A percentile compares a stretch with the other conserved stretches of the same genome.
Evolutionary conservation across 2,888 invertebrate genomes (phyloP).

Genomic region (Acholoe squamosa): DNA sequence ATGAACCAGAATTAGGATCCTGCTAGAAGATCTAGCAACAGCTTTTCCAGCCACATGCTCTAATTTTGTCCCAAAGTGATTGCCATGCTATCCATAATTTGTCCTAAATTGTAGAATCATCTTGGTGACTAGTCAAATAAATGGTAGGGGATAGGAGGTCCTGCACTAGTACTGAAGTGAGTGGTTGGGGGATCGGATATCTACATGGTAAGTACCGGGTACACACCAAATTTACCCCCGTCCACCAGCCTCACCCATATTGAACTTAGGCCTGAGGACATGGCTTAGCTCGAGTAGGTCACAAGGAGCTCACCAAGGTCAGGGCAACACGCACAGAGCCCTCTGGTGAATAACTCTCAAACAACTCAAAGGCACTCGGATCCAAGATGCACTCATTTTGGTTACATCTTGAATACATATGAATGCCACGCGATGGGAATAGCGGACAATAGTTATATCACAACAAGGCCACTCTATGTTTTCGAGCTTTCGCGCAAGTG

Average conservation of each 20-base stretch:
- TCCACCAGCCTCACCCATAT: neutral
- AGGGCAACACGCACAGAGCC: neutral
- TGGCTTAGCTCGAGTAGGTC: slow-evolving; percentile 2
- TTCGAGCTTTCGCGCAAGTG: too few relatives aligned
- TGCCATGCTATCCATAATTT: too few relatives aligned
- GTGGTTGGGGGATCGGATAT: slow-evolving; percentile 8
- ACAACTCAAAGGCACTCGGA: too few relatives aligned
- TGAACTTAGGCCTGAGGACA: neutral
- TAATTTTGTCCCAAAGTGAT: neutral
- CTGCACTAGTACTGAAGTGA: neutral
- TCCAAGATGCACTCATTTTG: too few relatives aligned
- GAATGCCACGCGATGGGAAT: too few relatives aligned
- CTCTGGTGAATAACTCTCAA: too few relatives aligned
- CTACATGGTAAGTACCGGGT: neutral
- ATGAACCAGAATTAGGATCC: neutral
- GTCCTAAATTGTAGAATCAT: too few relatives aligned
- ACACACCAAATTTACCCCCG: slow-evolving; percentile 8
- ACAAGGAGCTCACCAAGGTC: neutral
- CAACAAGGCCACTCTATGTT: too few relatives aligned
- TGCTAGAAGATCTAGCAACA: neutral
- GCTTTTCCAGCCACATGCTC: neutral
- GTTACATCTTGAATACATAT: too few relatives aligned
- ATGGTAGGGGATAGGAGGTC: neutral
- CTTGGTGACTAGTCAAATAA: neutral
- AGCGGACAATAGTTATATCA: too few relatives aligned